These are phyloP conservation scores for Hyperoplus immaculatus DNA, from an alignment of 2,797 vertebrate species.

Conservation along the genomic window DNA sequence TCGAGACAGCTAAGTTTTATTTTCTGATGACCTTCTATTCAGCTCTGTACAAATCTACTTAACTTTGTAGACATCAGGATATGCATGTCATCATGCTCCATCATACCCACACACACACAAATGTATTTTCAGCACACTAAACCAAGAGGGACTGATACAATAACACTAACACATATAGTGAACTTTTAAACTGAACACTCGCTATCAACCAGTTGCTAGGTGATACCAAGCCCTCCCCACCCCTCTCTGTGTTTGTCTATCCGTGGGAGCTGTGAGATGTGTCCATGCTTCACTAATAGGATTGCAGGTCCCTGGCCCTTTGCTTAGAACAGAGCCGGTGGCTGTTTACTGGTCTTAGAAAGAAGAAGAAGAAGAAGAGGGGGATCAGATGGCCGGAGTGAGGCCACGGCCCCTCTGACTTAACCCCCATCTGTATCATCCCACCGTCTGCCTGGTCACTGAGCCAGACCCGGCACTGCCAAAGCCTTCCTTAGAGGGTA, in stretches of 20 bases:
- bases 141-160: background rate
- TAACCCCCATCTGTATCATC: constrained; percentile 67
- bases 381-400: constrained; percentile 78
- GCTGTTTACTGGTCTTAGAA: constrained; percentile 54
- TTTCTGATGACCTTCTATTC: constrained; percentile 10
- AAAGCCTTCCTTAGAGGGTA: constrained; percentile 74
- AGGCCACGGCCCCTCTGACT: constrained; percentile 68
- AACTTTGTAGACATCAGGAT: background rate
- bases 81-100: background rate
- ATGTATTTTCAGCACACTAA: constrained; percentile 3
- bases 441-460: constrained; percentile 68
- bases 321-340: constrained; percentile 44
- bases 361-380: constrained; percentile 19
- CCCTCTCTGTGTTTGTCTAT: constrained; percentile 11
- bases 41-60: background rate
- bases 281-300: constrained; percentile 75
- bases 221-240: constrained; percentile 20
- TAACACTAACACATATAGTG: background rate
- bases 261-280: constrained; percentile 40
- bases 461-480: constrained; percentile 67
- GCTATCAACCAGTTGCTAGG: background rate
- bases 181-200: background rate
- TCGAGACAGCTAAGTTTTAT: constrained; percentile 12
- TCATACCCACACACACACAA: background rate
- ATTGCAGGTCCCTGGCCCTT: constrained; percentile 56